These are phyloP conservation scores for Molossus molossus DNA, from an alignment of 2,797 vertebrate genomes.

Conservation along the genomic window DNA sequence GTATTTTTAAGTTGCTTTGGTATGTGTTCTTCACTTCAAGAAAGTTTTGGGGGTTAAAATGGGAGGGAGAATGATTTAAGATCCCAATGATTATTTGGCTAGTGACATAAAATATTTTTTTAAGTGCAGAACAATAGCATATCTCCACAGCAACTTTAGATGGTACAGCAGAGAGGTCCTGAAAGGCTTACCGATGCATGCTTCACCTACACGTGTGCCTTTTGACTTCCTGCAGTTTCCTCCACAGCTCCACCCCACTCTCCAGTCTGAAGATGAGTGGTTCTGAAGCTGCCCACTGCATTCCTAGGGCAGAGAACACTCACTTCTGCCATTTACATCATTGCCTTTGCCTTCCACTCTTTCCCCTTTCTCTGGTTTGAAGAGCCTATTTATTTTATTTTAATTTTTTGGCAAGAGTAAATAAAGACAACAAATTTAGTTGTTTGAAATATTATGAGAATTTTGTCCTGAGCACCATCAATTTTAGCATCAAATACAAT, in stretches of 20 bases:
- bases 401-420: not conserved
- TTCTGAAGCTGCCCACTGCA: not conserved
- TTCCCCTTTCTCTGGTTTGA: not conserved
- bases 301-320: not conserved
- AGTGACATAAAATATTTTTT: not conserved
- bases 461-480: not conserved
- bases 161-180: not conserved
- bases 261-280: not conserved
- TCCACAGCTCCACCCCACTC: not conserved
- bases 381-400: not conserved
- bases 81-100: not conserved
- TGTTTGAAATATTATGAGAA: not conserved
- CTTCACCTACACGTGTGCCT: not conserved
- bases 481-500: conserved; percentile 32
- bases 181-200: not conserved
- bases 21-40: not conserved
- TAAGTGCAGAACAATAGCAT: not conserved
- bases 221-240: not conserved
- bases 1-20: not conserved
- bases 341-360: not conserved
- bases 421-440: conserved; percentile 29
- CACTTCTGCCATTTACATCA: not conserved
- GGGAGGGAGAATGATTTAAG: conserved; percentile 6
- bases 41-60: not conserved
- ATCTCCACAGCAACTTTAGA: not conserved